Conservation (phyloP, 1,140 invertebrate genomes). For the Agrilus planipennis region DNA sequence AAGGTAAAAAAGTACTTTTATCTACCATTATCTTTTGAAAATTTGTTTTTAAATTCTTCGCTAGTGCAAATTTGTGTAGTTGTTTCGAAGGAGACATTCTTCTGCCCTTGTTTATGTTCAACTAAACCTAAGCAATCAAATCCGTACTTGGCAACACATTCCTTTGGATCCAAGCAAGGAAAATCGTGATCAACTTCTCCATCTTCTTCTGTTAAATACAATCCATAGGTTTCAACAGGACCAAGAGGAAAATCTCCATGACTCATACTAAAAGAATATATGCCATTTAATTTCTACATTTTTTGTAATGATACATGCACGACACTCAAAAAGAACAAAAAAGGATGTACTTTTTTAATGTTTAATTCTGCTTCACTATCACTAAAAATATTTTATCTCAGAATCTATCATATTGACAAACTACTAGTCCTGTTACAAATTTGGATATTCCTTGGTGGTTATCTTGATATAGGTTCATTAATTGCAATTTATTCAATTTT, state of each 20-base stretch:
- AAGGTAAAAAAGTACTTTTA: too few species aligned
- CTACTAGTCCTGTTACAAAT: too few species aligned
- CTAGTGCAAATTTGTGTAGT: neutral
- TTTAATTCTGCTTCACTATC: too few species aligned
- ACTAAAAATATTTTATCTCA: too few species aligned
- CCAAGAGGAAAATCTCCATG: constrained; percentile 45
- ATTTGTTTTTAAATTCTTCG: neutral
- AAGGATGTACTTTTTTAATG: too few species aligned
- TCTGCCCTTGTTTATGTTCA: constrained; percentile 37
- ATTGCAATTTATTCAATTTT: too few species aligned
- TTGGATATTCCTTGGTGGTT: too few species aligned
- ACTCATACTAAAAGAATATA: constrained; percentile 37
- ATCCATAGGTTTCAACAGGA: constrained; percentile 57
- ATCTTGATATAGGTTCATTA: too few species aligned
- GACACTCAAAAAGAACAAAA: too few species aligned
- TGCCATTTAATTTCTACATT: too few species aligned
- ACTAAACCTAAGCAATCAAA: constrained; percentile 82
- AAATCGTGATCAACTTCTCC: constrained; percentile 94
- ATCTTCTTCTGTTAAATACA: constrained; percentile 92
- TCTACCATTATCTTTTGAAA: neutral
- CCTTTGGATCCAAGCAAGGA: constrained; percentile 74
- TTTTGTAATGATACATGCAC: too few species aligned
- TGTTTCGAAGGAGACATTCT: constrained; percentile 13
- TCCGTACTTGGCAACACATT: constrained; percentile 85
- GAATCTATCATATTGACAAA: too few species aligned